phyloP scores from a whole-genome alignment of 2,888 invertebrate genomes.

The Heliconius hortense region DNA sequence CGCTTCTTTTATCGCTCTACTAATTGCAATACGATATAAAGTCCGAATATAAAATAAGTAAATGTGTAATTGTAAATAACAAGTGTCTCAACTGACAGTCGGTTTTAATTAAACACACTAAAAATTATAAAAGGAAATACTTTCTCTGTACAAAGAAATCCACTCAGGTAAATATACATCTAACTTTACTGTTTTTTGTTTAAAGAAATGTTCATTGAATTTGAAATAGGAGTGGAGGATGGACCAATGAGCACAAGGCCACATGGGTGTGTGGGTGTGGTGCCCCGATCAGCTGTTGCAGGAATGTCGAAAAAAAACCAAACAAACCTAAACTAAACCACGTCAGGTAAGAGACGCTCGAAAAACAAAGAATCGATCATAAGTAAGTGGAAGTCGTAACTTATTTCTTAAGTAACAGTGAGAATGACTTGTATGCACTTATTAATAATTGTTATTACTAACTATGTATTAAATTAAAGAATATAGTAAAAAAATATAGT shows the following conservation, averaged over 20 bases:
- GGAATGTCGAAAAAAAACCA: constrained; percentile 68
- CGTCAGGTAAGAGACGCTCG: constrained; percentile 59
- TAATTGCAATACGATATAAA: constrained; percentile 37
- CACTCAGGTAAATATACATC: background rate
- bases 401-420: background rate
- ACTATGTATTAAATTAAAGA: background rate
- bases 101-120: constrained; percentile 30
- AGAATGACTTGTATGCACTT: background rate
- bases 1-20: constrained; percentile 33
- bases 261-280: constrained; percentile 63
- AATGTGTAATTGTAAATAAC: constrained; percentile 36
- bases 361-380: constrained; percentile 20
- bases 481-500: background rate
- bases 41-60: constrained; percentile 32
- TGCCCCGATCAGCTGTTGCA: constrained; percentile 70
- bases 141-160: constrained; percentile 23
- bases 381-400: background rate
- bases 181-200: background rate
- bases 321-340: constrained; percentile 57
- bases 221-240: constrained; percentile 49
- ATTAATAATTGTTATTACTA: background rate
- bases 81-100: constrained; percentile 33
- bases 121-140: constrained; percentile 31
- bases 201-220: constrained; percentile 24
- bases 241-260: constrained; percentile 54